Percentiles rank a stretch among this genome's conserved stretches.
These are phyloP conservation scores for Pomacea canaliculata DNA, from an alignment of 2,888 invertebrate species.

Conservation along the genomic window DNA sequence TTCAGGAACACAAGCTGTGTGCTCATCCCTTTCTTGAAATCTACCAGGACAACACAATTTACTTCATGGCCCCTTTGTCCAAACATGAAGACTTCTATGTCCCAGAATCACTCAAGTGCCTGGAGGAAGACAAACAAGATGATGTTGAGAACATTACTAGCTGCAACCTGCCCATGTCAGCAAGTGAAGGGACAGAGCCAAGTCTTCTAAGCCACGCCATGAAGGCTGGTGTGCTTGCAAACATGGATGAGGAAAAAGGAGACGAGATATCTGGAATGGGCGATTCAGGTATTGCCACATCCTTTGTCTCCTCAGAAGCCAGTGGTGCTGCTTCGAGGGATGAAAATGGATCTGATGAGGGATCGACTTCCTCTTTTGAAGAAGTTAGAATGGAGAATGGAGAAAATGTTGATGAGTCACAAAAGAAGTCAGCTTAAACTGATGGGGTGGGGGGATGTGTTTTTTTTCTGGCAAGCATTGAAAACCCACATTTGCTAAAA, in stretches of 20 bases:
- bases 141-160: conserved; percentile 1
- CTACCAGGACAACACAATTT: conserved; percentile 68
- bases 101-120: conserved; percentile 53
- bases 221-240: neutral
- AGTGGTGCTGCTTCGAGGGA: neutral
- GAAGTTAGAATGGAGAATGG: conserved; percentile 33
- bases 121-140: neutral
- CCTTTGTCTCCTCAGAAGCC: neutral
- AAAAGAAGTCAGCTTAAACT: neutral
- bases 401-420: neutral
- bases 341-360: conserved; percentile 33
- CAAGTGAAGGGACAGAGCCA: neutral
- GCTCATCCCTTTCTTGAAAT: conserved; percentile 72
- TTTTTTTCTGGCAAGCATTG: too few relatives aligned
- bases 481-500: too few relatives aligned
- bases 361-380: conserved; percentile 41
- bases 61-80: conserved; percentile 70
- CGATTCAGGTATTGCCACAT: neutral
- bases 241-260: neutral
- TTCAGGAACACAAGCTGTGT: conserved; percentile 67
- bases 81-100: conserved; percentile 72
- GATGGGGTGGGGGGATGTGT: too few relatives aligned
- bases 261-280: conserved; percentile 1
- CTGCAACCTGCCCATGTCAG: neutral
- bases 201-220: neutral